Percentiles rank a stretch among this genome's conserved stretches.
These are phyloP conservation scores for Sialia sialis DNA, from an alignment of 2,113 vertebrate species.

Conservation along the genomic window DNA sequence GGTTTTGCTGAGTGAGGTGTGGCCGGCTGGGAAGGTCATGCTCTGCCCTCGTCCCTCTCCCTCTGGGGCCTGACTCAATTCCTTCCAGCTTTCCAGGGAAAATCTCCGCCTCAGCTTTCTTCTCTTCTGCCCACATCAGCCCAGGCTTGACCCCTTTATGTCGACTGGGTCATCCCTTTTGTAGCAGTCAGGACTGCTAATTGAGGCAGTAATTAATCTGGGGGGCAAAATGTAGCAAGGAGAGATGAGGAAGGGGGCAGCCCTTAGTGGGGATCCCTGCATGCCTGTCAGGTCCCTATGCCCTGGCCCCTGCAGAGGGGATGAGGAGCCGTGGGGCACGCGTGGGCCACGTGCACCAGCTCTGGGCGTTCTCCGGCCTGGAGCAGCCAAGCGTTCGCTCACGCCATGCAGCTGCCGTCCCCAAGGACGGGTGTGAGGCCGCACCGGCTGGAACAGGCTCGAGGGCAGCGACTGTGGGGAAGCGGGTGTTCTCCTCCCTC, in stretches of 20 bases:
- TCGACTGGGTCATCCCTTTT: not conserved
- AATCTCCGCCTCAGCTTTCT: not conserved
- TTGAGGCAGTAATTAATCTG: not conserved
- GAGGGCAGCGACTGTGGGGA: not conserved
- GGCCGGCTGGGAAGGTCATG: not conserved
- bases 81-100: not conserved
- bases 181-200: accelerated
- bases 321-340: not conserved
- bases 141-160: not conserved
- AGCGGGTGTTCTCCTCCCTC: not conserved
- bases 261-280: accelerated
- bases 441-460: not conserved
- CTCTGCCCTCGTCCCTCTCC: not conserved
- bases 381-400: not conserved
- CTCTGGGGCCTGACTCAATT: not conserved
- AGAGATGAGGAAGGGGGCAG: too few relatives aligned
- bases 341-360: not conserved
- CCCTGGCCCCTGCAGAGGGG: not conserved
- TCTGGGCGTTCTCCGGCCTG: accelerated
- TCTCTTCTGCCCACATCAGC: not conserved
- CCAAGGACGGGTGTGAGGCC: not conserved
- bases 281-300: accelerated
- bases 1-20: not conserved
- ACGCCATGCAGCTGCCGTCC: not conserved
- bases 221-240: not conserved